Evolutionary conservation across 1,140 invertebrate species (phyloP).

Genomic region (Paracyclopina nana): DNA sequence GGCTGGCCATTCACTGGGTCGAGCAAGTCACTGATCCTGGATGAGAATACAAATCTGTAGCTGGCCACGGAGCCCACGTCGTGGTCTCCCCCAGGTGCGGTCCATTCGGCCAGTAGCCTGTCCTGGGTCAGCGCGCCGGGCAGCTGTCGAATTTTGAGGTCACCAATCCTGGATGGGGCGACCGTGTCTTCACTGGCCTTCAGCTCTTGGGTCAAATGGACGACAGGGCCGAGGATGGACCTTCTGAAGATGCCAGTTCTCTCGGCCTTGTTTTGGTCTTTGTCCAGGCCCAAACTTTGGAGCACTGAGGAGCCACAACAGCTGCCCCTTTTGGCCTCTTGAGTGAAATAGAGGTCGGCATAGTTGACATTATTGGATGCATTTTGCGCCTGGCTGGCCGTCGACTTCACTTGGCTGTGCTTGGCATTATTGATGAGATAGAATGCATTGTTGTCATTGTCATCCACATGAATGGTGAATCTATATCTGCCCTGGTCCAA

Average conservation of each 20-base stretch:
- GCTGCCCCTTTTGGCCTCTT: neutral
- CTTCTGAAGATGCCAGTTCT: constrained; percentile 19
- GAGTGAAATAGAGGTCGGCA: too few species aligned
- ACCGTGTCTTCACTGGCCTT: constrained; percentile 20
- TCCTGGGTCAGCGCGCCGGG: constrained; percentile 19
- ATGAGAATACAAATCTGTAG: constrained; percentile 12
- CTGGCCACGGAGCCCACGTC: constrained; percentile 20
- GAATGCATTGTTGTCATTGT: constrained; percentile 3
- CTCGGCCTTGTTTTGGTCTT: constrained; percentile 16
- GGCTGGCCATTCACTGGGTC: neutral
- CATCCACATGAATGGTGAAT: constrained; percentile 8
- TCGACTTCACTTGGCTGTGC: neutral
- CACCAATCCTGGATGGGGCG: constrained; percentile 24
- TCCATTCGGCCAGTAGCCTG: constrained; percentile 23
- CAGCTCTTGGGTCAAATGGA: constrained; percentile 10
- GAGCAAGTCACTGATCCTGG: neutral
- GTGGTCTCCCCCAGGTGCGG: constrained; percentile 24
- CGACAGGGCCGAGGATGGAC: constrained; percentile 1
- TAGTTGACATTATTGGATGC: too few species aligned
- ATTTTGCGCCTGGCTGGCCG: too few species aligned
- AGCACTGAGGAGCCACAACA: constrained; percentile 17
- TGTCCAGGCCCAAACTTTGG: constrained; percentile 19
- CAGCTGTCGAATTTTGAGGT: constrained; percentile 23
- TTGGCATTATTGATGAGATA: neutral
- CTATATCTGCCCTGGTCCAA: constrained; percentile 6